These are phyloP conservation scores for Zosterops hypoxanthus DNA, from an alignment of 2,113 vertebrate species.

Conservation along the genomic window DNA sequence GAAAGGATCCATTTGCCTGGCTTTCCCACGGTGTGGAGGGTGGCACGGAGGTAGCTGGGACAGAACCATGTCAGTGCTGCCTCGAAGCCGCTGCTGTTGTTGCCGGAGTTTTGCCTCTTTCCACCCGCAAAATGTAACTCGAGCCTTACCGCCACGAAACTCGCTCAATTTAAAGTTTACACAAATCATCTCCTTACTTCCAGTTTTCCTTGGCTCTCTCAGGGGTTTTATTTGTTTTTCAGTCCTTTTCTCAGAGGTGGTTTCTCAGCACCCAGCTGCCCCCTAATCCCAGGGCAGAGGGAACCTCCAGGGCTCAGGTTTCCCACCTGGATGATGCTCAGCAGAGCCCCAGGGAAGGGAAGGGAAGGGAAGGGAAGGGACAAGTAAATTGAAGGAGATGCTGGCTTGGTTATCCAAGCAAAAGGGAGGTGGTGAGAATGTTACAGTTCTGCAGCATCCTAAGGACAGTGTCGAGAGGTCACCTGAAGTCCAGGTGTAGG, in stretches of 20 bases:
- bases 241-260: not conserved
- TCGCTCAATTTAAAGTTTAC: not conserved
- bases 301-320: not conserved
- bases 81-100: not conserved
- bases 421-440: fast-evolving
- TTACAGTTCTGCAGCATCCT: not conserved
- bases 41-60: not conserved
- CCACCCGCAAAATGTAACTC: not conserved
- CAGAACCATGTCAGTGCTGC: not conserved
- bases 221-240: not conserved
- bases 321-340: not conserved
- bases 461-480: not conserved
- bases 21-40: not conserved
- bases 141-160: not conserved
- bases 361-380: not conserved
- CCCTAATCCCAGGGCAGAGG: not conserved
- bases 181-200: not conserved
- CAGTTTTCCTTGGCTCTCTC: not conserved
- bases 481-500: not conserved
- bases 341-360: not conserved
- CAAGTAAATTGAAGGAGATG: not conserved
- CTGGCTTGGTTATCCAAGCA: not conserved
- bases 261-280: not conserved
- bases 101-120: not conserved
- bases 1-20: not conserved